Evolutionary conservation across 64 coral and sea anemone genomes (phyloP).

Genomic region (Acropora tenuis): DNA sequence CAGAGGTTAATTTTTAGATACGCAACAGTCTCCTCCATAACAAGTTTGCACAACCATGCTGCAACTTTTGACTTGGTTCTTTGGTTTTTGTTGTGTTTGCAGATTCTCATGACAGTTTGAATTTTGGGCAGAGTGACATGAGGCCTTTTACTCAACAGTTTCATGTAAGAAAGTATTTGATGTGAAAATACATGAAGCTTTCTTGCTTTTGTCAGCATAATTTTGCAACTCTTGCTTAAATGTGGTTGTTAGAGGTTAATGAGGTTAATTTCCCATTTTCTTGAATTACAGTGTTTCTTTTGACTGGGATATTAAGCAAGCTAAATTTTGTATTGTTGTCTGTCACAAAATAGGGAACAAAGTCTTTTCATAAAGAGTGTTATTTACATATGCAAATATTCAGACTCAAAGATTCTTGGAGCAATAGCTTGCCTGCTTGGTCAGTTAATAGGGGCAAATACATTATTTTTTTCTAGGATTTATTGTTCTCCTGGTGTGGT

Average conservation of each 20-base stretch:
- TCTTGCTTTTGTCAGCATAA: not conserved
- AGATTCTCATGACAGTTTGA: constrained; percentile 22
- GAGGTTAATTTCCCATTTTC: not conserved
- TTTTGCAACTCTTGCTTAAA: not conserved
- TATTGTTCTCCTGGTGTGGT: not conserved
- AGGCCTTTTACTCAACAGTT: not conserved
- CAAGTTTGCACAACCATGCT: not conserved
- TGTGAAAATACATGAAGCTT: not conserved
- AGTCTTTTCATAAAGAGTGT: no score
- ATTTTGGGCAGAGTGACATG: constrained; percentile 7
- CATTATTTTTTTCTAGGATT: not conserved
- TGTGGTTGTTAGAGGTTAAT: not conserved
- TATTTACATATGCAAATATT: not conserved
- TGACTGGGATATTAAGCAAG: not conserved
- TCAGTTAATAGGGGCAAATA: not conserved
- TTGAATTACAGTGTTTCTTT: not conserved
- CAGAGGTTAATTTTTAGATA: not conserved
- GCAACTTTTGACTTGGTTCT: not conserved
- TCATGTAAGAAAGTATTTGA: not conserved
- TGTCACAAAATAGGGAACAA: no score
- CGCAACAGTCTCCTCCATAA: not conserved
- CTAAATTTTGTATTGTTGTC: no score
- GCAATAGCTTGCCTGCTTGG: no score
- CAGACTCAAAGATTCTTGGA: no score
- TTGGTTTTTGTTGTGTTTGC: constrained; percentile 5